phyloP scores from a whole-genome alignment of 2,888 invertebrate species.

The Mactromeris polynyma region DNA sequence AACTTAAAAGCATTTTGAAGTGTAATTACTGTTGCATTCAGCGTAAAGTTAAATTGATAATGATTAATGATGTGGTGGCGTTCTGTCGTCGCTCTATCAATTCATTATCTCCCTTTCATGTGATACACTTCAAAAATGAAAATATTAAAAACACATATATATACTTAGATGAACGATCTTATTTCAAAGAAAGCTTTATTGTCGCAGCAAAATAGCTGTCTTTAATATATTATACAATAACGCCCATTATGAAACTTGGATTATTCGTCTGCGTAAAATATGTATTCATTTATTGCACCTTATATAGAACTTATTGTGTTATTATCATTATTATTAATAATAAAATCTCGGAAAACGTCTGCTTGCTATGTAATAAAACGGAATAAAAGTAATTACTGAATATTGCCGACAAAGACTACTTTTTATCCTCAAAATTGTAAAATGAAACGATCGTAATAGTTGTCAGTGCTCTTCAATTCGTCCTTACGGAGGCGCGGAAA shows the following conservation, averaged over 20 bases:
- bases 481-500: neutral
- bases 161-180: slow-evolving; percentile 24
- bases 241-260: neutral
- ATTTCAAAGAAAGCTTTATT: slow-evolving; percentile 33
- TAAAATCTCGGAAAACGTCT: neutral
- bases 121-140: slow-evolving; percentile 38
- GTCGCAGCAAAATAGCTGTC: neutral
- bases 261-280: neutral
- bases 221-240: neutral
- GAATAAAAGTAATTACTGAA: neutral
- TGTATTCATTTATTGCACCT: neutral
- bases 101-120: slow-evolving; percentile 56
- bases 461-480: neutral
- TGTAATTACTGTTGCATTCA: slow-evolving; percentile 64
- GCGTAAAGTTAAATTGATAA: slow-evolving; percentile 64
- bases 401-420: neutral
- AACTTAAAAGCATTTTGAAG: slow-evolving; percentile 66
- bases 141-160: slow-evolving; percentile 23
- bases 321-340: neutral
- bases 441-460: neutral
- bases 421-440: neutral
- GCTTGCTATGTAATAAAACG: neutral
- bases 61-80: slow-evolving; percentile 56
- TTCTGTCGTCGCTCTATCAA: slow-evolving; percentile 51
- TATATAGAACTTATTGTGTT: neutral